Evolutionary conservation across 2,113 vertebrate genomes (phyloP).

Genomic region (Gadus macrocephalus): DNA sequence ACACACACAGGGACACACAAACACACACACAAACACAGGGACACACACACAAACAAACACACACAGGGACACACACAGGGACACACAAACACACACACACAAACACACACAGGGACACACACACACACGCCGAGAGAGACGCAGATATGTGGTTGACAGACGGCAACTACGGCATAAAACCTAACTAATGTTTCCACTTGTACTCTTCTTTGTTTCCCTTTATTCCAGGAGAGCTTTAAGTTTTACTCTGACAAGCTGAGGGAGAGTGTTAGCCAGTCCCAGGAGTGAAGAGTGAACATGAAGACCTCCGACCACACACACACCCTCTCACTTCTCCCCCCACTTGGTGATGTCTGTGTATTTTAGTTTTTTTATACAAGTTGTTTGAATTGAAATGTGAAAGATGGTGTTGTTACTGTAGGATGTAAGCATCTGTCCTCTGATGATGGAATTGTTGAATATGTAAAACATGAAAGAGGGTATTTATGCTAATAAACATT

Average conservation of each 20-base stretch:
- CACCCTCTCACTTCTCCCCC: not conserved
- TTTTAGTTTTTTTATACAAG: constrained; percentile 49
- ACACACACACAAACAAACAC: constrained; percentile 6
- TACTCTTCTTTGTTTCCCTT: not conserved
- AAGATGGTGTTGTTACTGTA: constrained; percentile 37
- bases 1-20: no score
- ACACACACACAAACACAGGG: not conserved
- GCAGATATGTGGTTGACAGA: not conserved
- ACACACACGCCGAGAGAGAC: not conserved
- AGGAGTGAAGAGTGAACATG: constrained; percentile 29
- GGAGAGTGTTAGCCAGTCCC: constrained; percentile 27
- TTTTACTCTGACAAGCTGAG: constrained; percentile 80
- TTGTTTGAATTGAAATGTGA: constrained; percentile 36
- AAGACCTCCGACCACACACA: not conserved
- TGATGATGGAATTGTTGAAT: constrained; percentile 29
- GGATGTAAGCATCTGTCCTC: constrained; percentile 23
- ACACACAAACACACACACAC: not conserved
- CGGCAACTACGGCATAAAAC: not conserved
- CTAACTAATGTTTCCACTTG: constrained; percentile 12
- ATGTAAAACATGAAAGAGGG: constrained; percentile 61
- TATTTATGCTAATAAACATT: constrained; percentile 75
- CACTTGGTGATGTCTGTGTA: constrained; percentile 14
- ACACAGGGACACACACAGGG: no score
- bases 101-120: constrained; percentile 5
- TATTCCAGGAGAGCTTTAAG: constrained; percentile 76